phyloP scores from a whole-genome alignment of 2,797 vertebrate species.

The Neopelma chrysocephalum region DNA sequence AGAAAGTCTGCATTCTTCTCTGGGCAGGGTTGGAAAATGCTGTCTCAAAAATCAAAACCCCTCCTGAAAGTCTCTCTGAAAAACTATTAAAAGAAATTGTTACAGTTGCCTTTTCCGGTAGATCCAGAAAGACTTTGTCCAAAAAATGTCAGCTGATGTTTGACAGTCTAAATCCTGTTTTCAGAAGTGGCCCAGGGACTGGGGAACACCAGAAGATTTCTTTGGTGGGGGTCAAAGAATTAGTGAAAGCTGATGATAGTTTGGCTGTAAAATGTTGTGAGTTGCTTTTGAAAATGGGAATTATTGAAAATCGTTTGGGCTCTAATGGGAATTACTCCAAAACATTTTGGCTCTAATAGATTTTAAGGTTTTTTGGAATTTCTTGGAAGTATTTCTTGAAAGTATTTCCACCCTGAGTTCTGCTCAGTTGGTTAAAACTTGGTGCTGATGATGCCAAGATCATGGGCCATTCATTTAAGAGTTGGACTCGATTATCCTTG shows the following conservation, averaged over 20 bases:
- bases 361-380: background rate
- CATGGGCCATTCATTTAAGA: background rate
- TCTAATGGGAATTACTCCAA: background rate
- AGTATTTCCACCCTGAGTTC: background rate
- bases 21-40: background rate
- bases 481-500: background rate
- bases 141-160: background rate
- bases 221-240: background rate
- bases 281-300: background rate
- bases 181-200: background rate
- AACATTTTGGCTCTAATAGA: background rate
- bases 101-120: background rate
- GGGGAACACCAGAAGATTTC: background rate
- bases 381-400: background rate
- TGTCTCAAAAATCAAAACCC: background rate
- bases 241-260: background rate
- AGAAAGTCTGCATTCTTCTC: background rate
- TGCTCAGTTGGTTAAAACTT: background rate
- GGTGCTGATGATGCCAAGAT: background rate
- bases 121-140: background rate
- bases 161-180: background rate
- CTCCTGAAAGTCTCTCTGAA: background rate
- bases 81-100: accelerated
- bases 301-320: background rate
- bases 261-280: background rate